These are phyloP conservation scores for Naso thynnoides DNA, from an alignment of 2,797 vertebrate genomes.

Conservation along the genomic window DNA sequence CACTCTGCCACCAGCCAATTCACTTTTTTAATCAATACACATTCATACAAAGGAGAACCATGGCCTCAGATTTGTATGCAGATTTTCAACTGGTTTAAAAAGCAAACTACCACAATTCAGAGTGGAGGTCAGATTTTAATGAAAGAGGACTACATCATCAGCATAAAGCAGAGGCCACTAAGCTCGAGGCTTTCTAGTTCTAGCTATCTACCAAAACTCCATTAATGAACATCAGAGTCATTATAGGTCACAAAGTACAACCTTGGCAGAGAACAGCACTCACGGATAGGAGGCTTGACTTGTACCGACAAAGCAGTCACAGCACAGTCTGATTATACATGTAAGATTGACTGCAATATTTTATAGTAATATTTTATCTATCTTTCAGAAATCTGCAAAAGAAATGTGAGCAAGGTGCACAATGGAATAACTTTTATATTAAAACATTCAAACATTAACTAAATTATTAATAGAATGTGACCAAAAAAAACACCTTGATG, in stretches of 20 bases:
- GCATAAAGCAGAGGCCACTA: not conserved
- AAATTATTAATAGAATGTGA: too few species aligned
- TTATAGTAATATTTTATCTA: too few species aligned
- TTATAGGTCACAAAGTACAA: not conserved
- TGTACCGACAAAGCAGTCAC: not conserved
- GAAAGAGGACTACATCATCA: conserved; percentile 1
- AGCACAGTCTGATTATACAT: not conserved
- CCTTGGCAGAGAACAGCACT: not conserved
- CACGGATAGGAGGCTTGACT: not conserved
- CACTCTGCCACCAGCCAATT: not conserved
- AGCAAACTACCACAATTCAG: not conserved
- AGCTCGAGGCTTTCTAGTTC: not conserved
- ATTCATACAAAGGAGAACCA: not conserved
- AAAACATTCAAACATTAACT: too few species aligned
- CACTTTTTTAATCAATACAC: not conserved
- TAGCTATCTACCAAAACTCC: not conserved
- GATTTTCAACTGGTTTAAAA: not conserved
- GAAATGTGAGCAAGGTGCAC: too few species aligned
- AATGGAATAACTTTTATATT: too few species aligned
- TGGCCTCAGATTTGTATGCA: not conserved
- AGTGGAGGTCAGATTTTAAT: not conserved
- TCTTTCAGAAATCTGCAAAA: not conserved
- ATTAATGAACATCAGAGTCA: not conserved
- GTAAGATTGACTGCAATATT: not conserved
- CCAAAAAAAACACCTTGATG: too few species aligned